These are phyloP conservation scores for Spea hammondii DNA, from an alignment of 2,797 vertebrate species.

Conservation along the genomic window DNA sequence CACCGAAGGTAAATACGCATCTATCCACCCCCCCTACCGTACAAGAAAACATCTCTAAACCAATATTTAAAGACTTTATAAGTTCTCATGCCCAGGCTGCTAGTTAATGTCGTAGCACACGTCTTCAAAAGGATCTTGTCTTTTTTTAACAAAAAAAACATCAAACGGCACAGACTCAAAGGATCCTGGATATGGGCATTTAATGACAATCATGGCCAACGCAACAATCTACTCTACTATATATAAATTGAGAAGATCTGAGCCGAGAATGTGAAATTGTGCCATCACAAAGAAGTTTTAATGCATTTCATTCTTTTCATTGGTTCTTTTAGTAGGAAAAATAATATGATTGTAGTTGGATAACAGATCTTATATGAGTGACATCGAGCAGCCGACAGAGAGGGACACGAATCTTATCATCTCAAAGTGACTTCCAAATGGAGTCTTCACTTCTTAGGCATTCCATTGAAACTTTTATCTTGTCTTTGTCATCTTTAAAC, in stretches of 20 bases:
- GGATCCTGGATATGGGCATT: constrained; percentile 11
- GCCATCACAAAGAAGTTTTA: constrained; percentile 9
- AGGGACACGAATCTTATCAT: background rate
- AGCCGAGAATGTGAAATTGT: constrained; percentile 7
- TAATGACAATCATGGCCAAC: background rate
- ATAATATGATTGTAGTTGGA: constrained; percentile 31
- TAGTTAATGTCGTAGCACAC: background rate
- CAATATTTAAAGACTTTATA: too few relatives aligned
- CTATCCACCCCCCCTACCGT: too few relatives aligned
- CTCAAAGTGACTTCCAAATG: constrained; percentile 47
- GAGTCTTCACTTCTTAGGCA: constrained; percentile 17
- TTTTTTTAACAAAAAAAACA: constrained; percentile 4
- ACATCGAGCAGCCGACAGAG: background rate
- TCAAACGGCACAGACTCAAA: constrained; percentile 12
- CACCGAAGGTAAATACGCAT: too few relatives aligned
- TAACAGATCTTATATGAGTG: constrained; percentile 15
- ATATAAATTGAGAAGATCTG: constrained; percentile 36
- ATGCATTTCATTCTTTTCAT: constrained; percentile 17
- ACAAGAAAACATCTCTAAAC: too few relatives aligned
- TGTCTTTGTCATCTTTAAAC: constrained; percentile 40
- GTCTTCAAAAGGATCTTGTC: constrained; percentile 8
- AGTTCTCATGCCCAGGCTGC: too few relatives aligned
- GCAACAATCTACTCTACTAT: background rate
- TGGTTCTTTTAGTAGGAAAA: constrained; percentile 14
- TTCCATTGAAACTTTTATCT: constrained; percentile 45